Percentiles rank a stretch among this genome's conserved stretches.
Conservation (phyloP, 1,140 invertebrate species). For the Drosophila pseudoobscura region DNA sequence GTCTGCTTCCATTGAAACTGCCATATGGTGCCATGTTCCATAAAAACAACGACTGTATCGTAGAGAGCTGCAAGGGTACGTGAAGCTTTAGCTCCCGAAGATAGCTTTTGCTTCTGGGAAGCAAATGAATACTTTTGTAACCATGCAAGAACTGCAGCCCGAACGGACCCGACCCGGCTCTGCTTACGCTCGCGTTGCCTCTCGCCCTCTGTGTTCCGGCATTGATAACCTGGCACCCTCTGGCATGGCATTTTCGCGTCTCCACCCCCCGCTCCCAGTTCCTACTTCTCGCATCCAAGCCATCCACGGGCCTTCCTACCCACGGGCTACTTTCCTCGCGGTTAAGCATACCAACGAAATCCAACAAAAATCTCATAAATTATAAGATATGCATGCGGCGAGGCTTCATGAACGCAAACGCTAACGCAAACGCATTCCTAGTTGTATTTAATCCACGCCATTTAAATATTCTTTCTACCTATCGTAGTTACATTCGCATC, state of each 20-base stretch:
- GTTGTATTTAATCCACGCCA: too few species aligned
- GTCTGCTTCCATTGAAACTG: background rate
- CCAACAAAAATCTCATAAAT: slow-evolving; percentile 39
- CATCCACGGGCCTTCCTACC: background rate
- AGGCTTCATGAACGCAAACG: slow-evolving; percentile 39
- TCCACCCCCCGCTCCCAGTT: background rate
- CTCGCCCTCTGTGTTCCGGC: slow-evolving; percentile 26
- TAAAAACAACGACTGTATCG: too few species aligned
- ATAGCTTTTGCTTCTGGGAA: too few species aligned
- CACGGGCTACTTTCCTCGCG: background rate
- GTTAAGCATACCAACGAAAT: background rate
- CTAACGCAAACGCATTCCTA: too few species aligned
- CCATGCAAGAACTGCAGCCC: slow-evolving; percentile 14
- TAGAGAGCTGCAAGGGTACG: too few species aligned
- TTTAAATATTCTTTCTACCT: background rate
- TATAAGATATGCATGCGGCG: slow-evolving; percentile 56
- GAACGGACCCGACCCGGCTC: slow-evolving; percentile 20
- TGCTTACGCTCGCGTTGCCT: slow-evolving; percentile 37
- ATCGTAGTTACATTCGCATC: slow-evolving; percentile 14
- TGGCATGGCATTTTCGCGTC: slow-evolving; percentile 15
- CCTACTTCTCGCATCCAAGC: slow-evolving; percentile 6
- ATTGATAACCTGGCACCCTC: slow-evolving; percentile 7
- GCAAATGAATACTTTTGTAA: too few species aligned
- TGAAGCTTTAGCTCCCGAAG: too few species aligned
- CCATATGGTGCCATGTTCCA: too few species aligned